Percentiles rank a stretch among this genome's conserved stretches.
Evolutionary conservation across 1,140 invertebrate genomes (phyloP).

Genomic region (Heliconius melpomene): DNA sequence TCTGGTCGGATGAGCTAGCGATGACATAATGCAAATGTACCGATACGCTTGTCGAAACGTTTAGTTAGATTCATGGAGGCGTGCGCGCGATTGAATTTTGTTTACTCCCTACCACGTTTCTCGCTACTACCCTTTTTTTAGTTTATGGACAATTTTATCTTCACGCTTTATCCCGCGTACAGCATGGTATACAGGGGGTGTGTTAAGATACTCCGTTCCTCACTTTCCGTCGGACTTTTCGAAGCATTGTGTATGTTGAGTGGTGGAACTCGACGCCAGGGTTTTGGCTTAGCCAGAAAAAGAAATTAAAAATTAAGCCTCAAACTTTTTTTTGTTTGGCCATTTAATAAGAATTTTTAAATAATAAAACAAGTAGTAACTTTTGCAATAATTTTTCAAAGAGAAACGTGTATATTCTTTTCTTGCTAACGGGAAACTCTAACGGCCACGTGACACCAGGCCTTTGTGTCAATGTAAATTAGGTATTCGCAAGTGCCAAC

Average conservation of each 20-base stretch:
- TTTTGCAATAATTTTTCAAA: constrained; percentile 24
- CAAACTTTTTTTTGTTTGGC: not conserved
- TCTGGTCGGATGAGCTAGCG: constrained; percentile 57
- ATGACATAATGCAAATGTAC: constrained; percentile 69
- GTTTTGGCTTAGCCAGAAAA: too few species aligned
- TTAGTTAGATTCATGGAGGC: constrained; percentile 58
- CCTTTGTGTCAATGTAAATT: not conserved
- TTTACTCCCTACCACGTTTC: constrained; percentile 29
- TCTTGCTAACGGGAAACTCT: constrained; percentile 17
- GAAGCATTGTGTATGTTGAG: too few species aligned
- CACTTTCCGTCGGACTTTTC: too few species aligned
- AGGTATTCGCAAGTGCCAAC: not conserved
- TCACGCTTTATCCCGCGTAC: too few species aligned
- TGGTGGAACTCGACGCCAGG: too few species aligned
- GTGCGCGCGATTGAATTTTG: constrained; percentile 57
- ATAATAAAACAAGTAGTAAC: constrained; percentile 14
- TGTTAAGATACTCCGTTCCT: too few species aligned
- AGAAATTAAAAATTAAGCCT: too few species aligned
- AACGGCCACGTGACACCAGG: constrained; percentile 14
- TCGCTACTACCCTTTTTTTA: constrained; percentile 15
- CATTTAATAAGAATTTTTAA: constrained; percentile 4
- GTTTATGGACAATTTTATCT: not conserved
- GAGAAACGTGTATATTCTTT: constrained; percentile 25
- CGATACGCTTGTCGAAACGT: constrained; percentile 65
- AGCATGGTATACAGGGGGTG: too few species aligned